These are phyloP conservation scores for Podocnemis expansa DNA, from an alignment of 2,113 vertebrate genomes.

Conservation along the genomic window DNA sequence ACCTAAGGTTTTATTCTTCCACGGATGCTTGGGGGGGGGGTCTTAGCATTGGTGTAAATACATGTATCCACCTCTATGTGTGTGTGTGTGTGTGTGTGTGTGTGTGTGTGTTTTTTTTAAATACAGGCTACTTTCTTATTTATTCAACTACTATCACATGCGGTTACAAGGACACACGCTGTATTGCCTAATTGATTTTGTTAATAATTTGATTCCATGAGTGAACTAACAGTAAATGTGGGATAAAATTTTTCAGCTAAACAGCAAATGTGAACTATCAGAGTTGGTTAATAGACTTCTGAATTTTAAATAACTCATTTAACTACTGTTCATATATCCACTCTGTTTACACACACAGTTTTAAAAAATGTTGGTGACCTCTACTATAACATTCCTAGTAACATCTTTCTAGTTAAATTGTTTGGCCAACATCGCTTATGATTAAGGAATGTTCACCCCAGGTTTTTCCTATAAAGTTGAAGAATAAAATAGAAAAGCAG, in stretches of 20 bases:
- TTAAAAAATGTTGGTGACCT: background rate
- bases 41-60: background rate
- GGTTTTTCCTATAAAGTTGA: background rate
- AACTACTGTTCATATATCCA: background rate
- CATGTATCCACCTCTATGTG: rapidly evolving
- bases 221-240: background rate
- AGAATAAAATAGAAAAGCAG: background rate
- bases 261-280: background rate
- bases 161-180: background rate
- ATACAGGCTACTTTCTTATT: background rate
- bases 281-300: background rate
- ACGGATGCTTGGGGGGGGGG: rapidly evolving
- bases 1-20: background rate
- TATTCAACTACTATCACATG: background rate
- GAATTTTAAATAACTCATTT: background rate
- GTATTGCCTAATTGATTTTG: constrained; percentile 7
- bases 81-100: too few species aligned
- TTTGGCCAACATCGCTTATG: background rate
- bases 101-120: background rate
- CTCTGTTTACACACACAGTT: background rate
- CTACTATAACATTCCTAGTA: background rate
- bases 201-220: constrained; percentile 23
- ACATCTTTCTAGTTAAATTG: too few species aligned
- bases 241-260: background rate
- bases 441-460: background rate